These are phyloP conservation scores for Sisyra terminalis DNA, from an alignment of 2,888 invertebrate genomes.

Conservation along the genomic window DNA sequence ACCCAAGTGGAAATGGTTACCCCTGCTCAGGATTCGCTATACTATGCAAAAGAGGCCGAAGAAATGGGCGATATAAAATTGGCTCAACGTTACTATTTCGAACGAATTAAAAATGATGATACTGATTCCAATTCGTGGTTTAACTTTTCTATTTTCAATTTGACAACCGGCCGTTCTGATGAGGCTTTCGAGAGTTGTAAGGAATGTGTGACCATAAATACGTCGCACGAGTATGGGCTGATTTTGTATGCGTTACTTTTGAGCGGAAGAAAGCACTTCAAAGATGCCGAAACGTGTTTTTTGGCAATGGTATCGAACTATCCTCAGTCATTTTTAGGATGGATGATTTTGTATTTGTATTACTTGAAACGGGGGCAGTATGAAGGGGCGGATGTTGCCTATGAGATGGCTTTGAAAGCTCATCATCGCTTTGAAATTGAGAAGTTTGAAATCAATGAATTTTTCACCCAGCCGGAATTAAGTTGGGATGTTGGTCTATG, in stretches of 20 bases:
- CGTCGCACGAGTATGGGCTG: slow-evolving; percentile 20
- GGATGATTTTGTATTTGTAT: slow-evolving; percentile 22
- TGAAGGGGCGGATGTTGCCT: slow-evolving; percentile 21
- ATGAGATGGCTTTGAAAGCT: slow-evolving; percentile 20
- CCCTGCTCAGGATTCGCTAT: slow-evolving; percentile 12
- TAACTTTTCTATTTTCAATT: slow-evolving; percentile 22
- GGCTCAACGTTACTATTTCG: slow-evolving; percentile 21
- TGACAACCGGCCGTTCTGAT: slow-evolving; percentile 17
- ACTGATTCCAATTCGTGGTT: slow-evolving; percentile 21
- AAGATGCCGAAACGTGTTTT: slow-evolving; percentile 24
- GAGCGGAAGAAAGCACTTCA: slow-evolving; percentile 16
- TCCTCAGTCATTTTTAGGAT: slow-evolving; percentile 22
- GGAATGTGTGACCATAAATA: slow-evolving; percentile 19
- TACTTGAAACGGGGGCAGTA: slow-evolving; percentile 18
- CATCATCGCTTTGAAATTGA: slow-evolving; percentile 11
- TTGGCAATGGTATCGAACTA: slow-evolving; percentile 18
- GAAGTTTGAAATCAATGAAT: slow-evolving; percentile 13
- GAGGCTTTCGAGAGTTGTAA: slow-evolving; percentile 22
- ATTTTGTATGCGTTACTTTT: slow-evolving; percentile 20
- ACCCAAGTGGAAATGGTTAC: not conserved
- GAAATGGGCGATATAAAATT: slow-evolving; percentile 18
- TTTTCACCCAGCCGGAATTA: slow-evolving; percentile 17
- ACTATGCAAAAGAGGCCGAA: slow-evolving; percentile 23
- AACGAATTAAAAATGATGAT: slow-evolving; percentile 19
- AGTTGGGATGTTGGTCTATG: slow-evolving; percentile 19